phyloP scores from a whole-genome alignment of 2,113 vertebrate species.

The Menura novaehollandiae region DNA sequence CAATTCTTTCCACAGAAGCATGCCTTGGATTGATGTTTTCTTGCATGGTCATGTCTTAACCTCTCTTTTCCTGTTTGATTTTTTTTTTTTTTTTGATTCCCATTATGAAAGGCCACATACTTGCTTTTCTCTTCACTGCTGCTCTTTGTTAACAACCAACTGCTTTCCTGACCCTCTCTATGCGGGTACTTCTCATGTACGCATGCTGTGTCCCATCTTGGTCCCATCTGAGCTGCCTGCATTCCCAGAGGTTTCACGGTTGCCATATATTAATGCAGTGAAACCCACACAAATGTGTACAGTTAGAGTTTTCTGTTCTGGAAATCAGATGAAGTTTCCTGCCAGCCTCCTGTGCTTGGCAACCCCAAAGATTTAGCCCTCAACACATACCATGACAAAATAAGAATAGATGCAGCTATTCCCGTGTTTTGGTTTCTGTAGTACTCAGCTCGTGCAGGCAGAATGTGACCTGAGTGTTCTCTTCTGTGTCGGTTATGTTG shows the following conservation, averaged over 20 bases:
- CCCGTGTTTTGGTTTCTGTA: neutral
- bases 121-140: neutral
- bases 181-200: neutral
- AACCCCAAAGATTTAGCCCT: neutral
- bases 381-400: neutral
- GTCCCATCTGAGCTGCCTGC: fast-evolving
- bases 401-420: neutral
- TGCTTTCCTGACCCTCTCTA: neutral
- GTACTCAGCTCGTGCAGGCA: neutral
- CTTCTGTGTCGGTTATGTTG: fast-evolving
- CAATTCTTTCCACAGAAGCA: neutral
- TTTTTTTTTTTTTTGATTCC: neutral
- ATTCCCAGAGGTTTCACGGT: neutral
- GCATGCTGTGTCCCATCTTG: neutral
- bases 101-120: neutral
- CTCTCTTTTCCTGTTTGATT: neutral
- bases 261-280: neutral
- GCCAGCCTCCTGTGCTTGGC: neutral
- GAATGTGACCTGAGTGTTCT: neutral
- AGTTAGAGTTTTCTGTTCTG: neutral
- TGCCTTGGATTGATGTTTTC: neutral
- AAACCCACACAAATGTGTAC: neutral
- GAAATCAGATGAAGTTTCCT: neutral
- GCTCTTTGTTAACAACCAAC: neutral
- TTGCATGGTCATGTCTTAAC: neutral